Evolutionary conservation across 2,797 vertebrate genomes (phyloP).

Genomic region (Scolopax rusticola): DNA sequence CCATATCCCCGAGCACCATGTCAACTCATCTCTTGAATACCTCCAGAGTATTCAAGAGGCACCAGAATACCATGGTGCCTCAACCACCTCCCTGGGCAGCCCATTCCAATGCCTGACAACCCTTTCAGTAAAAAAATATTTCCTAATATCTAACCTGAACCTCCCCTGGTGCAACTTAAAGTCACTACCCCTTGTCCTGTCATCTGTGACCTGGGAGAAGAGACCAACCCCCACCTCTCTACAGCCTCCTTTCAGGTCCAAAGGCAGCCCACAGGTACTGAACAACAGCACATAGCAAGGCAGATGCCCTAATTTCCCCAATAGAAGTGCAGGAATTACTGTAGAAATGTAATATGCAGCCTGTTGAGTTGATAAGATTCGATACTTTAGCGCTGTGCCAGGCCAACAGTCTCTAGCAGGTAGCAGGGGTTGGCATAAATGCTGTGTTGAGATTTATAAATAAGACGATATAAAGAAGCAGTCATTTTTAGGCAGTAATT

Average conservation of each 20-base stretch:
- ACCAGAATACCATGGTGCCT: too few species aligned
- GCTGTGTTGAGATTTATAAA: not conserved
- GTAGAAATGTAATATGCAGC: constrained; percentile 1
- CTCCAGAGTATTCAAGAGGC: too few species aligned
- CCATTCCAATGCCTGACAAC: too few species aligned
- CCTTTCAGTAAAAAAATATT: too few species aligned
- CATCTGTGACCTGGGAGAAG: too few species aligned
- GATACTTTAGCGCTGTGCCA: not conserved
- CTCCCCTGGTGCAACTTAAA: too few species aligned
- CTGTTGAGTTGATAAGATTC: not conserved
- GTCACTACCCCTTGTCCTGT: too few species aligned
- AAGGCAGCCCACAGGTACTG: not conserved
- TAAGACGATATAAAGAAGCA: not conserved
- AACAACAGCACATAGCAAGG: not conserved
- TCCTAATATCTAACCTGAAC: too few species aligned
- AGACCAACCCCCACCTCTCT: too few species aligned
- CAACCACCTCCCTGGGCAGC: too few species aligned
- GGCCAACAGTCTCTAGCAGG: not conserved
- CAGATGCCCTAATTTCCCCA: not conserved
- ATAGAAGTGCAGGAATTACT: not conserved
- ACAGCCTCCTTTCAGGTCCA: not conserved
- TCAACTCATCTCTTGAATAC: too few species aligned
- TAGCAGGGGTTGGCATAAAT: not conserved
- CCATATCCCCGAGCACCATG: too few species aligned
- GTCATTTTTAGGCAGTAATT: not conserved